These are phyloP conservation scores for Drosophila mojavensis DNA, from an alignment of 1,140 invertebrate genomes.

Conservation along the genomic window DNA sequence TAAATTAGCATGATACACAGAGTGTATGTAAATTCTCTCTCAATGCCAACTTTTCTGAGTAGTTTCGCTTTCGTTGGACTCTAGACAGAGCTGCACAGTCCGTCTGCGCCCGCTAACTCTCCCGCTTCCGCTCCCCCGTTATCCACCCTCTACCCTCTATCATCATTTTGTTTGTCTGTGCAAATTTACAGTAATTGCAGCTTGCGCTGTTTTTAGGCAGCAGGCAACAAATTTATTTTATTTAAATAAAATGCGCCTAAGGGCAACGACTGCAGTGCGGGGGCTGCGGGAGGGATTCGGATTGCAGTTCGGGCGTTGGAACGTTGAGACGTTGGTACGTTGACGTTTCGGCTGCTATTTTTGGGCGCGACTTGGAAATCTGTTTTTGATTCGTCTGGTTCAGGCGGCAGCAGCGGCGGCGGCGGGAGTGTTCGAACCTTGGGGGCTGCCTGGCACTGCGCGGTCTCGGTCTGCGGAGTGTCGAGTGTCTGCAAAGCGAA, in stretches of 20 bases:
- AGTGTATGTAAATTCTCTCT: no score
- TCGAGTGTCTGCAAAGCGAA: slow-evolving; percentile 61
- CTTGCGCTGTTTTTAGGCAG: slow-evolving; percentile 35
- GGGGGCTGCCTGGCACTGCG: slow-evolving; percentile 15
- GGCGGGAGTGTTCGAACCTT: slow-evolving; percentile 25
- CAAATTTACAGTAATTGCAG: slow-evolving; percentile 69
- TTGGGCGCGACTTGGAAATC: slow-evolving; percentile 69
- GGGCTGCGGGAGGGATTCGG: not conserved
- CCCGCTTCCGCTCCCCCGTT: not conserved
- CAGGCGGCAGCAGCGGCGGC: not conserved
- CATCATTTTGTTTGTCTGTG: slow-evolving; percentile 48
- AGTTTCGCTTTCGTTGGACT: no score
- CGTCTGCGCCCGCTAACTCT: not conserved
- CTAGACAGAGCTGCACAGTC: no score
- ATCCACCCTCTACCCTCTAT: no score
- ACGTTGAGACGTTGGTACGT: slow-evolving; percentile 25
- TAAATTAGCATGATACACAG: no score
- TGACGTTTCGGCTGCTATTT: slow-evolving; percentile 52
- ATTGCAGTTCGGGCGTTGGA: not conserved
- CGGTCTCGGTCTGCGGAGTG: slow-evolving; percentile 24
- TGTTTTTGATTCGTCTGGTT: slow-evolving; percentile 38
- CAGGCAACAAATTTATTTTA: slow-evolving; percentile 76
- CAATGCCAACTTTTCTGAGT: no score
- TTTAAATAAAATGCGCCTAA: slow-evolving; percentile 69
- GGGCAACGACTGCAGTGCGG: slow-evolving; percentile 34